These are phyloP conservation scores for Aplochiton taeniatus DNA, from an alignment of 2,797 vertebrate genomes.

Conservation along the genomic window DNA sequence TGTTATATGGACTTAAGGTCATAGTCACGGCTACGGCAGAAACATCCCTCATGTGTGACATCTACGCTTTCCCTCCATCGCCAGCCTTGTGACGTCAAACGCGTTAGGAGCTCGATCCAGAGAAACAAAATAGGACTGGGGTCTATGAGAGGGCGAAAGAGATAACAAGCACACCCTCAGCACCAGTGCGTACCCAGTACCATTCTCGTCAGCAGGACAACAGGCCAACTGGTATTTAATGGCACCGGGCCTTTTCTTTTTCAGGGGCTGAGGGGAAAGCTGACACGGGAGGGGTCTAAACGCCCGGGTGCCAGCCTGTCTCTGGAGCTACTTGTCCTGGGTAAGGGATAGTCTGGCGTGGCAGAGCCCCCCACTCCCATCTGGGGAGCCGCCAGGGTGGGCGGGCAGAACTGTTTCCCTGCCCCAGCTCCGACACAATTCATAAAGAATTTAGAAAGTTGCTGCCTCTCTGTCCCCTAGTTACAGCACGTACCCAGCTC, in stretches of 20 bases:
- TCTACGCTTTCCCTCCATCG: too few species aligned
- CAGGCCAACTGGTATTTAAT: not conserved
- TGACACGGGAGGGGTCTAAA: not conserved
- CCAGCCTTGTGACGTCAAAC: too few species aligned
- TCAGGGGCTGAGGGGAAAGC: not conserved
- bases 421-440: slow-evolving; percentile 19
- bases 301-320: not conserved
- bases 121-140: too few species aligned
- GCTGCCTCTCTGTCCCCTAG: not conserved
- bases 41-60: too few species aligned
- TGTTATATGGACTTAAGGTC: too few species aligned
- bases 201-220: not conserved
- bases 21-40: too few species aligned
- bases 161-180: slow-evolving; percentile 10
- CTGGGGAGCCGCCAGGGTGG: not conserved
- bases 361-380: not conserved
- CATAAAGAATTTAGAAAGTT: slow-evolving; percentile 54
- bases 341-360: not conserved
- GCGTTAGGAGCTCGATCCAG: too few species aligned
- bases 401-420: slow-evolving; percentile 25
- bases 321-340: not conserved
- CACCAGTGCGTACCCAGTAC: slow-evolving; percentile 16
- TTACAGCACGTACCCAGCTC: slow-evolving; percentile 9
- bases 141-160: not conserved
- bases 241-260: too few species aligned